These are phyloP conservation scores for Drosophila baimaii DNA, from an alignment of 1,140 invertebrate species.

Conservation along the genomic window DNA sequence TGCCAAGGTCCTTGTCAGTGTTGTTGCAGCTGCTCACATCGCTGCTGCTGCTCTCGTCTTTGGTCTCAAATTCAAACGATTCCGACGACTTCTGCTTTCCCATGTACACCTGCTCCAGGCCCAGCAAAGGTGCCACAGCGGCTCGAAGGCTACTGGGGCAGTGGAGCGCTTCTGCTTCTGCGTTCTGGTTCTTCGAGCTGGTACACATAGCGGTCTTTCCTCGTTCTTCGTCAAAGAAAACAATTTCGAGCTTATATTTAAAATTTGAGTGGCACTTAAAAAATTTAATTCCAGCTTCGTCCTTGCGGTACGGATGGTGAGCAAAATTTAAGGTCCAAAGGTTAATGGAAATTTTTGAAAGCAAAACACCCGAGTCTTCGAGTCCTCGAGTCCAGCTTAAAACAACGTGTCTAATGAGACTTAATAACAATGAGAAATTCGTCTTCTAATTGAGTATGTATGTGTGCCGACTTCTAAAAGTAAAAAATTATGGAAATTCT, in stretches of 20 bases:
- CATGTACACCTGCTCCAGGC: slow-evolving; percentile 66
- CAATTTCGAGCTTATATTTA: slow-evolving; percentile 49
- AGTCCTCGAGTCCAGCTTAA: slow-evolving; percentile 13
- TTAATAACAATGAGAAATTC: slow-evolving; percentile 41
- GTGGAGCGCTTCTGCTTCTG: slow-evolving; percentile 2
- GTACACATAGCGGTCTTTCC: slow-evolving; percentile 5
- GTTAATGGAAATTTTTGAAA: slow-evolving; percentile 42
- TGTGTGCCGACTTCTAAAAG: slow-evolving; percentile 79
- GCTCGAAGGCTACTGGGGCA: slow-evolving; percentile 8
- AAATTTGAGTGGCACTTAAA: slow-evolving; percentile 71
- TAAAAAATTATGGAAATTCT: slow-evolving; percentile 71
- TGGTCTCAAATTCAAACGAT: slow-evolving; percentile 55
- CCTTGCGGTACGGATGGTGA: background rate
- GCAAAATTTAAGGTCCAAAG: slow-evolving; percentile 34
- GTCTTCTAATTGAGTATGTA: slow-evolving; percentile 36
- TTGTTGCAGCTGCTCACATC: slow-evolving; percentile 28
- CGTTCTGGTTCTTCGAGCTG: background rate
- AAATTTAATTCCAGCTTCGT: slow-evolving; percentile 61
- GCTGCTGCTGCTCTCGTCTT: slow-evolving; percentile 2
- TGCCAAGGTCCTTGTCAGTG: slow-evolving; percentile 49
- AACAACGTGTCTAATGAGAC: slow-evolving; percentile 32
- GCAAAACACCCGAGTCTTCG: slow-evolving; percentile 3
- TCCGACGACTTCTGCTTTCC: slow-evolving; percentile 57
- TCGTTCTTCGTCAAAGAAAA: slow-evolving; percentile 8
- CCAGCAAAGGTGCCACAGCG: slow-evolving; percentile 39